phyloP scores from a whole-genome alignment of 2,888 invertebrate species.

The Coelogynopora nodosa region DNA sequence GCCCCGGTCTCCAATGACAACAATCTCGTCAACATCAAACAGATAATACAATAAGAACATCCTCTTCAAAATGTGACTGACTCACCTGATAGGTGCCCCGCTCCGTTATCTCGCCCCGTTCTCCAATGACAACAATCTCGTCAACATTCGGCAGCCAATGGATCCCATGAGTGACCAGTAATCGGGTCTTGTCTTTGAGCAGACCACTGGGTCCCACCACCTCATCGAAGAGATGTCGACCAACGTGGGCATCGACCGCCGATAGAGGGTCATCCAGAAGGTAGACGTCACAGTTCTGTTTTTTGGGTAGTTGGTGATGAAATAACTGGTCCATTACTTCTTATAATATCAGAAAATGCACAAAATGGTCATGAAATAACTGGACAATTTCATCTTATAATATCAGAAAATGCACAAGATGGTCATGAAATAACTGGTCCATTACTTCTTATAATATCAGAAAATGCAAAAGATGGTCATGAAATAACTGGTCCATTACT shows the following conservation, averaged over 20 bases:
- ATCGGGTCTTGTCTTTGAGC: conserved; percentile 34
- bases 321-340: no score
- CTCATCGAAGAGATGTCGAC: conserved; percentile 60
- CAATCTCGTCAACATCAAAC: conserved; percentile 25
- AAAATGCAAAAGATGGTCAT: no score
- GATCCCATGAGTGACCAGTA: conserved; percentile 33
- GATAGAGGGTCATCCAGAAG: conserved; percentile 63
- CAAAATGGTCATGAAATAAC: no score
- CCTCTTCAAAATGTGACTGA: neutral
- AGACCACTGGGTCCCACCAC: conserved; percentile 43
- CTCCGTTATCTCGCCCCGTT: neutral
- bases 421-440: no score
- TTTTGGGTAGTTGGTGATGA: no score
- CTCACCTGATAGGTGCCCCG: conserved; percentile 2
- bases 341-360: no score
- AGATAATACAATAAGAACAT: no score
- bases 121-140: conserved; percentile 15
- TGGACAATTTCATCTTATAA: no score
- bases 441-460: no score
- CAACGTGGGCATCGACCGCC: conserved; percentile 63
- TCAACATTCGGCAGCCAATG: conserved; percentile 31
- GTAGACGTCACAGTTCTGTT: conserved; percentile 60
- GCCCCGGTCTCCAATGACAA: neutral
- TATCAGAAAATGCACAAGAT: no score
- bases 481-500: no score